Conservation (phyloP, 2,888 invertebrate genomes). For the Catocala nupta region DNA sequence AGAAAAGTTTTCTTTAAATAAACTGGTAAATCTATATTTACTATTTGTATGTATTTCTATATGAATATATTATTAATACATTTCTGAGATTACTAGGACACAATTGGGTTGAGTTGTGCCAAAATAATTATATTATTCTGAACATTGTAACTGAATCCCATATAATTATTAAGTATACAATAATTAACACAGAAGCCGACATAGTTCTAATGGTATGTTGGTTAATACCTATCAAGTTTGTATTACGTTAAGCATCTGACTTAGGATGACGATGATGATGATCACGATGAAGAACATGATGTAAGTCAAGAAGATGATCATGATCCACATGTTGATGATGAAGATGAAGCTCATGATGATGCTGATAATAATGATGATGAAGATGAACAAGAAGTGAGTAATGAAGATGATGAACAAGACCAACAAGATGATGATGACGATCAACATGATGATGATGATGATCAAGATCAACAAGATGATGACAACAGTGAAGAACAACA, state of each 20-base stretch:
- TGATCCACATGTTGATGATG: constrained; percentile 59
- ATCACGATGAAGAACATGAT: constrained; percentile 57
- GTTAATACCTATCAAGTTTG: neutral
- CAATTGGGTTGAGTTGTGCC: too few relatives aligned
- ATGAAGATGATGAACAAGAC: constrained; percentile 51
- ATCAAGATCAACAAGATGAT: constrained; percentile 55
- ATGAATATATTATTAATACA: too few relatives aligned
- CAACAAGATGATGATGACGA: constrained; percentile 59
- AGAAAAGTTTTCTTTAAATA: too few relatives aligned
- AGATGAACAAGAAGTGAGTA: constrained; percentile 53
- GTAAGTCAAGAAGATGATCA: constrained; percentile 55
- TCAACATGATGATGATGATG: constrained; percentile 60
- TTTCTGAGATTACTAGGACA: too few relatives aligned
- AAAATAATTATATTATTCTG: too few relatives aligned
- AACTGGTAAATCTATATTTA: too few relatives aligned
- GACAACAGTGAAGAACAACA: constrained; percentile 56
- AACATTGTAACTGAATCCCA: too few relatives aligned
- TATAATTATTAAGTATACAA: too few relatives aligned
- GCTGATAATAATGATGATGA: constrained; percentile 56
- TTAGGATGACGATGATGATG: constrained; percentile 60
- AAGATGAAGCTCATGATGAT: constrained; percentile 51
- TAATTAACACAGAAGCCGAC: too few relatives aligned
- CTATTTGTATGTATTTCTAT: too few relatives aligned
- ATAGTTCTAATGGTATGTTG: too few relatives aligned
- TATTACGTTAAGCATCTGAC: constrained; percentile 10